Evolutionary conservation across 2,888 invertebrate species (phyloP).

Genomic region (Drosophila barbarae): DNA sequence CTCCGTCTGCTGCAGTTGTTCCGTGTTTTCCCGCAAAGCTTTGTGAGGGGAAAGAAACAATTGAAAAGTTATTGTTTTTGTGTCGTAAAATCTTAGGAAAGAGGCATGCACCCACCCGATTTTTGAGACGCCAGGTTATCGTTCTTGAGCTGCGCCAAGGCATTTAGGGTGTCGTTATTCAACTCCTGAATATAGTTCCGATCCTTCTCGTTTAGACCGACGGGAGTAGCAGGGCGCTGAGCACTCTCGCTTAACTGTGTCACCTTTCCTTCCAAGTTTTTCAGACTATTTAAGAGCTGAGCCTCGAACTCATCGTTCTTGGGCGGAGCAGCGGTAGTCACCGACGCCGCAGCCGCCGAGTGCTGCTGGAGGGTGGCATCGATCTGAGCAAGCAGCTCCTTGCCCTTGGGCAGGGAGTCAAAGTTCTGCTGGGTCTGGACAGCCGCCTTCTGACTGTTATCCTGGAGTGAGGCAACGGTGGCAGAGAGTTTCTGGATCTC

Average conservation of each 20-base stretch:
- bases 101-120: constrained; percentile 77
- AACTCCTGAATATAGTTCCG: constrained; percentile 81
- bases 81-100: neutral
- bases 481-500: constrained; percentile 69
- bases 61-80: neutral
- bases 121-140: constrained; percentile 80
- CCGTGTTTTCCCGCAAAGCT: constrained; percentile 81
- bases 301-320: constrained; percentile 80
- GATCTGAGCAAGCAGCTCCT: constrained; percentile 73
- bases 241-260: constrained; percentile 73
- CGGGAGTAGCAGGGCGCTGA: constrained; percentile 27
- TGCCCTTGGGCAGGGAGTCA: constrained; percentile 69
- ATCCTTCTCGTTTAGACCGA: constrained; percentile 78
- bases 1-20: constrained; percentile 82
- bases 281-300: constrained; percentile 80
- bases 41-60: neutral
- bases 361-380: constrained; percentile 77
- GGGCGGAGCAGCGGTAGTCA: constrained; percentile 64
- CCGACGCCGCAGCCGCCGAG: constrained; percentile 51
- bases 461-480: constrained; percentile 66
- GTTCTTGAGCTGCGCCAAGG: constrained; percentile 82
- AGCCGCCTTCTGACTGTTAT: constrained; percentile 67
- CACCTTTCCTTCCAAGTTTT: constrained; percentile 79
- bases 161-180: constrained; percentile 83
- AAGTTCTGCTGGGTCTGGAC: constrained; percentile 72